Conservation (phyloP, 1,140 invertebrate species). For the Glomeris maerens region DNA sequence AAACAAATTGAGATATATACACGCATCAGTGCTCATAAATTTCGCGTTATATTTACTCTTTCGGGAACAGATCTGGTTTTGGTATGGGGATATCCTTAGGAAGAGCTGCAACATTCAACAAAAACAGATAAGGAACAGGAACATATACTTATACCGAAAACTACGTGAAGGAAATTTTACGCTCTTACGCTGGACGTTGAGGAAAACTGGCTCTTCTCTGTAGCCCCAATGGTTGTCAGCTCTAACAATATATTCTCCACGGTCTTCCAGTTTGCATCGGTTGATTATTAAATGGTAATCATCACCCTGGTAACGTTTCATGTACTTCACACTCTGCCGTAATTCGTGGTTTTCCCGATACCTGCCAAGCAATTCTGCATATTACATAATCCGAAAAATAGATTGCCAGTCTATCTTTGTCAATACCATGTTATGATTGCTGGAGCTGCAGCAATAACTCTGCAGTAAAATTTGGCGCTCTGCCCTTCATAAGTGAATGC, state of each 20-base stretch:
- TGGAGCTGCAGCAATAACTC: conserved; percentile 83
- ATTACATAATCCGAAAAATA: background rate
- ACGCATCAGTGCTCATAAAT: background rate
- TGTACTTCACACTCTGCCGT: conserved; percentile 96
- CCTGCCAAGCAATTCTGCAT: conserved; percentile 13
- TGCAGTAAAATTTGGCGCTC: conserved; percentile 91
- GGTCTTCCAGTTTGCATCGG: conserved; percentile 80
- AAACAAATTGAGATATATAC: too few species aligned
- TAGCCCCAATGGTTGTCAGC: conserved; percentile 97
- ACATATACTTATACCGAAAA: background rate
- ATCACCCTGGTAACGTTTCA: conserved; percentile 92
- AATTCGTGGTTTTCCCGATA: conserved; percentile 82
- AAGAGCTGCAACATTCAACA: conserved; percentile 39
- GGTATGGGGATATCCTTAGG: conserved; percentile 54
- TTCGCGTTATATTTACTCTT: background rate
- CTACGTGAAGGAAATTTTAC: background rate
- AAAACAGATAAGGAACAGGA: background rate
- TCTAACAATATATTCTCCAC: conserved; percentile 91
- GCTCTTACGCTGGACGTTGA: conserved; percentile 88
- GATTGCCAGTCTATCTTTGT: too few species aligned
- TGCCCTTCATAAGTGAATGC: conserved; percentile 94
- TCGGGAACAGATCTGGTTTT: conserved; percentile 5
- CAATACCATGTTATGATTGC: conserved; percentile 80
- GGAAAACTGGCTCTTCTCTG: conserved; percentile 87
- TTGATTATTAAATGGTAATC: conserved; percentile 98